Percentiles rank a stretch among this genome's conserved stretches.
Conservation (phyloP, 2,113 vertebrate species). For the Acrocephalus kingi region DNA sequence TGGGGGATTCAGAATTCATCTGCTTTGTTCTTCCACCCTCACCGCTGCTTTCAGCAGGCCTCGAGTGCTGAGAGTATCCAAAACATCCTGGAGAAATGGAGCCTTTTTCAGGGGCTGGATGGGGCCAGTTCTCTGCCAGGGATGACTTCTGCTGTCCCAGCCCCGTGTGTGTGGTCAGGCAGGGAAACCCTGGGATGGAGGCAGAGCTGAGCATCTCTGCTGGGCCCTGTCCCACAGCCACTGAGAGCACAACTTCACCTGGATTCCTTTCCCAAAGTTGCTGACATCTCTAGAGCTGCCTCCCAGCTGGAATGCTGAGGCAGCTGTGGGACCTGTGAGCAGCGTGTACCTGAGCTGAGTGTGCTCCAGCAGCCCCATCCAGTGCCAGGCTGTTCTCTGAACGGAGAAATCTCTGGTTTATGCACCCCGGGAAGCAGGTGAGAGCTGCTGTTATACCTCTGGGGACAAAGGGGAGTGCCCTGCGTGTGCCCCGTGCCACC, state of each 20-base stretch:
- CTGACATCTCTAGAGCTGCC: background rate
- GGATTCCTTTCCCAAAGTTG: background rate
- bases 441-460: background rate
- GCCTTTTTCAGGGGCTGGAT: background rate
- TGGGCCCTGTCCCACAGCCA: background rate
- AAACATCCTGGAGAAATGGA: background rate
- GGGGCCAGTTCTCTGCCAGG: background rate
- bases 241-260: fast-evolving
- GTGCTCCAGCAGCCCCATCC: background rate
- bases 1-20: background rate
- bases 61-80: background rate
- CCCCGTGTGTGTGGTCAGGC: too few relatives aligned
- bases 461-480: background rate
- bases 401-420: fast-evolving
- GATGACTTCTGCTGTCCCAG: background rate
- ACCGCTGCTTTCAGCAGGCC: background rate
- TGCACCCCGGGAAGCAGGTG: background rate
- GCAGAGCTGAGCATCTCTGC: background rate
- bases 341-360: background rate
- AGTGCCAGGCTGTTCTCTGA: fast-evolving
- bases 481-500: fast-evolving
- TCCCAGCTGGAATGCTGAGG: background rate
- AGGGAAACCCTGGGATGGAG: background rate
- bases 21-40: background rate
- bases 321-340: background rate